Conservation (phyloP, 2,888 invertebrate species). For the Nezara viridula region DNA sequence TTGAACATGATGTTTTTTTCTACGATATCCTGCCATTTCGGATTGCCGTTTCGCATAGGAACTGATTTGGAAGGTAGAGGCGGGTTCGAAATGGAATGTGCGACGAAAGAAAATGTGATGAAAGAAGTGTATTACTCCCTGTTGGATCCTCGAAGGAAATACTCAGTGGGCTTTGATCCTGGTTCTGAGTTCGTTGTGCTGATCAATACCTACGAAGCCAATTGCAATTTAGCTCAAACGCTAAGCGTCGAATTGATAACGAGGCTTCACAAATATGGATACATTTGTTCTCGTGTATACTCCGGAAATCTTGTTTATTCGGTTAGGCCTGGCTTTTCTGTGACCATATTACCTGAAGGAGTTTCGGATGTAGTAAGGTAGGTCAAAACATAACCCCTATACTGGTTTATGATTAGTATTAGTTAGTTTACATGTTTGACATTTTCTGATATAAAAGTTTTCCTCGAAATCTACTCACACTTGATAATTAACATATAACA, state of each 20-base stretch:
- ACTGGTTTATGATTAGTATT: not conserved
- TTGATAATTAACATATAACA: too few species aligned
- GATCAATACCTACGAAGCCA: not conserved
- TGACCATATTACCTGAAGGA: constrained; percentile 29
- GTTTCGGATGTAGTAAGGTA: not conserved
- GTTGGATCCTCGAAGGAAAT: not conserved
- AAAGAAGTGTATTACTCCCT: not conserved
- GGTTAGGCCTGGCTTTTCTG: not conserved
- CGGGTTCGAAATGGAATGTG: not conserved
- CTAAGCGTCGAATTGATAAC: not conserved
- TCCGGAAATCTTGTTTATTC: not conserved
- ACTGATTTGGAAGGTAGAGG: not conserved
- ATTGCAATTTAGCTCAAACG: not conserved
- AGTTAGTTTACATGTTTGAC: too few species aligned
- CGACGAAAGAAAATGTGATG: not conserved
- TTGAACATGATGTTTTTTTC: not conserved
- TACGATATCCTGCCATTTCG: constrained; percentile 12
- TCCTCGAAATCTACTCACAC: too few species aligned
- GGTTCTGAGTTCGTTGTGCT: not conserved
- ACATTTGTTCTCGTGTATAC: not conserved
- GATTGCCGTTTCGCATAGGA: not conserved
- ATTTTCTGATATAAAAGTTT: too few species aligned
- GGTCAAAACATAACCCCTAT: not conserved
- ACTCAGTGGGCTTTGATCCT: not conserved
- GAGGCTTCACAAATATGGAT: not conserved